These are phyloP conservation scores for Lycodopsis pacificus DNA, from an alignment of 2,797 vertebrate genomes.

Conservation along the genomic window DNA sequence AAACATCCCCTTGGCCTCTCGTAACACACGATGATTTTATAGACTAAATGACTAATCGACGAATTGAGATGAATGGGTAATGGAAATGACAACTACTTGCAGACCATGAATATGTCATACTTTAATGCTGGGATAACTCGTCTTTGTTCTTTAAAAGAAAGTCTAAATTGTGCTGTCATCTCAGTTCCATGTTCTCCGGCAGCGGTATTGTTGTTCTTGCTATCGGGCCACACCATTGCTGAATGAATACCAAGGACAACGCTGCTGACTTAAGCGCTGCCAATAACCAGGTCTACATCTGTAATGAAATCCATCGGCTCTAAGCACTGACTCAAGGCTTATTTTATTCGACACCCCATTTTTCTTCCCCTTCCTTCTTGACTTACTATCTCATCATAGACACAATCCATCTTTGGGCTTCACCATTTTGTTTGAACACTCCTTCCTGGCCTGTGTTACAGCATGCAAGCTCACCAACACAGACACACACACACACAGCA, in stretches of 20 bases:
- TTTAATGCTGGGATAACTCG: neutral
- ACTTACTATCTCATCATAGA: constrained; percentile 54
- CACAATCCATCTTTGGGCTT: constrained; percentile 63
- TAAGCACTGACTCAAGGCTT: constrained; percentile 50
- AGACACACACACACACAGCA: constrained; percentile 7
- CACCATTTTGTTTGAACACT: constrained; percentile 65
- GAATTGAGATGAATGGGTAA: neutral
- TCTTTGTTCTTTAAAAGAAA: constrained; percentile 17
- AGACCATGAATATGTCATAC: neutral
- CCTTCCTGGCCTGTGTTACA: constrained; percentile 62
- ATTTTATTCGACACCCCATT: constrained; percentile 45
- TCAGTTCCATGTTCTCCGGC: constrained; percentile 26
- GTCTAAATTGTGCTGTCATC: constrained; percentile 11
- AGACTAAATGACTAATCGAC: neutral
- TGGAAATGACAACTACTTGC: neutral
- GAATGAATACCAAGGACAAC: constrained; percentile 36
- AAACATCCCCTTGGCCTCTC: neutral
- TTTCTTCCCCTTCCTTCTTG: constrained; percentile 48
- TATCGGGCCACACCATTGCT: constrained; percentile 18
- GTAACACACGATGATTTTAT: neutral
- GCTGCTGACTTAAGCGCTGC: constrained; percentile 31
- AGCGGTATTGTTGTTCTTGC: constrained; percentile 41
- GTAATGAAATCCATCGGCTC: constrained; percentile 69
- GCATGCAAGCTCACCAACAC: constrained; percentile 30
- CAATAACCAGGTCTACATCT: constrained; percentile 59